Evolutionary conservation across 1,140 invertebrate species (phyloP).

Genomic region (Paralvinella palmiformis): DNA sequence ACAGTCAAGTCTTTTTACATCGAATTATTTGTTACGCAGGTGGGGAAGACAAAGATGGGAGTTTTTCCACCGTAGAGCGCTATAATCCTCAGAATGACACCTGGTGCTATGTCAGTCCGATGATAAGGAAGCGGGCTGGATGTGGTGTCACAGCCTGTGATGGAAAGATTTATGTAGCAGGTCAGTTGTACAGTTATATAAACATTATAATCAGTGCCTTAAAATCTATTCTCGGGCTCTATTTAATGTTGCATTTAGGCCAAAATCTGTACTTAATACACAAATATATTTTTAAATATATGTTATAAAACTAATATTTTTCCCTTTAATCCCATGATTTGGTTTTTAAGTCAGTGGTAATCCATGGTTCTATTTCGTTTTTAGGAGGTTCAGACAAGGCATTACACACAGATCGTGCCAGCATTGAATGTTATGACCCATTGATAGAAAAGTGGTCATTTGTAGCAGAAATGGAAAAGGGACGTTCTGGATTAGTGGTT

Average conservation of each 20-base stretch:
- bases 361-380: background rate
- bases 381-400: conserved; percentile 44
- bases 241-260: too few species aligned
- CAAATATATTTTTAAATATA: background rate
- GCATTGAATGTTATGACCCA: conserved; percentile 45
- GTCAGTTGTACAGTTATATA: conserved; percentile 25
- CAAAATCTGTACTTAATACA: too few species aligned
- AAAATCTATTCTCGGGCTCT: too few species aligned
- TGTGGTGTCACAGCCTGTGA: conserved; percentile 44
- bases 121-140: conserved; percentile 41
- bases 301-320: background rate
- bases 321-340: background rate
- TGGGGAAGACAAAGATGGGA: conserved; percentile 41
- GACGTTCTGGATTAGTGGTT: conserved; percentile 39
- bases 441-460: conserved; percentile 42
- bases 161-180: conserved; percentile 44
- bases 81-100: conserved; percentile 70
- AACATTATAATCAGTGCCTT: too few species aligned
- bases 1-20: too few species aligned
- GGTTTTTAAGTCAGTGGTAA: too few species aligned
- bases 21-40: conserved; percentile 31
- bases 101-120: conserved; percentile 57
- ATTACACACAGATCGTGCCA: conserved; percentile 43
- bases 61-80: conserved; percentile 65
- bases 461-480: conserved; percentile 47